These are phyloP conservation scores for Drosophila murphyi DNA, from an alignment of 1,140 invertebrate genomes.

Conservation along the genomic window DNA sequence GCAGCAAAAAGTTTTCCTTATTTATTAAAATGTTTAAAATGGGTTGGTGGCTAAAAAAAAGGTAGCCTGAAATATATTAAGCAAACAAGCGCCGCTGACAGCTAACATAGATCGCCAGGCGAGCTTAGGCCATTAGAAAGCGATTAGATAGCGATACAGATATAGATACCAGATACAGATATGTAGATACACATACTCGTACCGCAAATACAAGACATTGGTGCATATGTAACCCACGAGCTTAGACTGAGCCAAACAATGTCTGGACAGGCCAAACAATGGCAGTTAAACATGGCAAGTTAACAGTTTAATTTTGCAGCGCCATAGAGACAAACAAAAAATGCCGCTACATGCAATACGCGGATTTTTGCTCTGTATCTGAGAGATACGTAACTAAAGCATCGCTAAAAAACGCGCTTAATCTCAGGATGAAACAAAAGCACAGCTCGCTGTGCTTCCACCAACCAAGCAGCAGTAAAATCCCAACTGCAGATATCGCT, in stretches of 20 bases:
- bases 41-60: slow-evolving; percentile 30
- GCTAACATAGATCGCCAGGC: slow-evolving; percentile 78
- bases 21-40: slow-evolving; percentile 80
- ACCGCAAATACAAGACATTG: slow-evolving; percentile 34
- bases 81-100: slow-evolving; percentile 74
- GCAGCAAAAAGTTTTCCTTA: slow-evolving; percentile 76
- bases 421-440: slow-evolving; percentile 81
- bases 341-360: slow-evolving; percentile 69
- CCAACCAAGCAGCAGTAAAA: slow-evolving; percentile 24
- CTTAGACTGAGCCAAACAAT: slow-evolving; percentile 58
- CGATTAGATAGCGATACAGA: slow-evolving; percentile 80
- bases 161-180: slow-evolving; percentile 49
- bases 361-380: slow-evolving; percentile 65
- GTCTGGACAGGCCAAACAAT: slow-evolving; percentile 73
- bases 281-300: slow-evolving; percentile 82
- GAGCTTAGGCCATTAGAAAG: slow-evolving; percentile 74
- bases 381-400: slow-evolving; percentile 70
- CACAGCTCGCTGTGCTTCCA: slow-evolving; percentile 9
- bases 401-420: slow-evolving; percentile 56
- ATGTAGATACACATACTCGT: slow-evolving; percentile 32
- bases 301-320: slow-evolving; percentile 80
- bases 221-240: slow-evolving; percentile 69
- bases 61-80: slow-evolving; percentile 69
- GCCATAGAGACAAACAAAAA: slow-evolving; percentile 57
- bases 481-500: slow-evolving; percentile 73